Evolutionary conservation across 2,113 vertebrate genomes (phyloP).

Genomic region (Lamprotornis superbus): DNA sequence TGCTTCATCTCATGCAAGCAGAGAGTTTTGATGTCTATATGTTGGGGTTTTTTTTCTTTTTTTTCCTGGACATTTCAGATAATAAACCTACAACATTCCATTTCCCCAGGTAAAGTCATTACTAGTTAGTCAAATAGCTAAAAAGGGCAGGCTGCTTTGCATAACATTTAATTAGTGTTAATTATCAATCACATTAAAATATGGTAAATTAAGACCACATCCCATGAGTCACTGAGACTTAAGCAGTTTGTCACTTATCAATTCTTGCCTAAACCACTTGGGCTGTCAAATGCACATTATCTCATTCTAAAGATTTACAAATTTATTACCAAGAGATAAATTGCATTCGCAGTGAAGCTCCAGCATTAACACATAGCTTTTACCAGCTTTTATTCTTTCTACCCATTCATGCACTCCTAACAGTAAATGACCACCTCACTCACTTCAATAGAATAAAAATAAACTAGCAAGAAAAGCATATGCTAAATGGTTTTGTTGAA

Average conservation of each 20-base stretch:
- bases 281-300: background rate
- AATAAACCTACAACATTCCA: background rate
- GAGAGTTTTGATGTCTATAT: background rate
- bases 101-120: background rate
- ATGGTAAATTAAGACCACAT: background rate
- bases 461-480: background rate
- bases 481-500: background rate
- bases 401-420: background rate
- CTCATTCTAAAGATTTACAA: background rate
- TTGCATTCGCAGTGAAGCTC: background rate
- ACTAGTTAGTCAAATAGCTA: background rate
- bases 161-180: slow-evolving; percentile 32
- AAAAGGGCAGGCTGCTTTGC: slow-evolving; percentile 12
- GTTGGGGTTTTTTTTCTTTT: background rate
- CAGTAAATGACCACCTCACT: background rate
- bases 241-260: background rate
- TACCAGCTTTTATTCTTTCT: background rate
- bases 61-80: background rate
- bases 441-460: background rate
- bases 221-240: background rate
- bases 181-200: slow-evolving; percentile 49
- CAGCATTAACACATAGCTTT: background rate
- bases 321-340: background rate
- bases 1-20: background rate
- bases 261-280: background rate